Conservation (phyloP, 2,797 vertebrate genomes). For the Thalassophryne amazonica region DNA sequence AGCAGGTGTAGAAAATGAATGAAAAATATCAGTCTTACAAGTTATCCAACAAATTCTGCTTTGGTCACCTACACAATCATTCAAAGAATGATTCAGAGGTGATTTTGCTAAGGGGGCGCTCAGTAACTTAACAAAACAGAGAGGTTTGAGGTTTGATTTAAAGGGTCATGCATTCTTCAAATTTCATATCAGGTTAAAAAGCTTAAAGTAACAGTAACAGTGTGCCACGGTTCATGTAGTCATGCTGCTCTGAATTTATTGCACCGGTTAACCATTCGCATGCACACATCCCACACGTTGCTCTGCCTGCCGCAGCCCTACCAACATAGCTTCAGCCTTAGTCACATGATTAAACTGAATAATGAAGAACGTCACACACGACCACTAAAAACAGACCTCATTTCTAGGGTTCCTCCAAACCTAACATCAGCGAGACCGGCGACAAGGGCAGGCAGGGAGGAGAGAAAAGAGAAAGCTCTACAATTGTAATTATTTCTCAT, state of each 20-base stretch:
- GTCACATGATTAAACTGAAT: constrained; percentile 56
- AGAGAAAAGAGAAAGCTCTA: constrained; percentile 40
- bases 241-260: constrained; percentile 8
- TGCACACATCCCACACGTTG: constrained; percentile 6
- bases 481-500: constrained; percentile 71
- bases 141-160: too few species aligned
- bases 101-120: too few species aligned
- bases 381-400: constrained; percentile 70
- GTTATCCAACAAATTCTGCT: too few species aligned
- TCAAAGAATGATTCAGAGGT: too few species aligned
- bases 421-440: constrained; percentile 52
- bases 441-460: constrained; percentile 24
- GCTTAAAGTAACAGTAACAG: neutral
- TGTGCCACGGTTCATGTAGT: neutral
- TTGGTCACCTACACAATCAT: too few species aligned
- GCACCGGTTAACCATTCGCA: constrained; percentile 16
- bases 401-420: constrained; percentile 59
- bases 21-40: too few species aligned
- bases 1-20: too few species aligned
- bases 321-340: constrained; percentile 33
- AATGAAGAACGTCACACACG: constrained; percentile 60
- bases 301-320: constrained; percentile 24
- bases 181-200: too few species aligned
- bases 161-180: too few species aligned
- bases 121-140: too few species aligned